Base-by-base conservation (phyloP, 2,113 vertebrate species). In the Pelecanus crispus region DNA sequence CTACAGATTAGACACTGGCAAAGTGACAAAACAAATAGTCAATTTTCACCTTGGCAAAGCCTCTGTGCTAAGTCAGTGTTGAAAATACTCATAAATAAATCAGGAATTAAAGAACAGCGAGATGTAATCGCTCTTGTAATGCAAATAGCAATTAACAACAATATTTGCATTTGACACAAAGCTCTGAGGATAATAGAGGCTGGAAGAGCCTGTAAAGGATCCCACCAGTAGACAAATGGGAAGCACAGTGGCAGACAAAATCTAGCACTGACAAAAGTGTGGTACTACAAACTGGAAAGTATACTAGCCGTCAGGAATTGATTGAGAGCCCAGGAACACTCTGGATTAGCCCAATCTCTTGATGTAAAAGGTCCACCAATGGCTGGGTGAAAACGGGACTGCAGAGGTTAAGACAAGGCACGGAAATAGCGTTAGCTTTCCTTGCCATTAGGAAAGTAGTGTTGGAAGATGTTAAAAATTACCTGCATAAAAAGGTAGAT, bases 11-110 rank as follows among this genome's bases (percentile, higher is more conserved):
- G 86, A 88, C 81, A 25, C 42, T 84, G 72, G 34, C 49, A 87
- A 81, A 84, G 24, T 49, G 81, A 75, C 72, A 95, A 92, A 96
- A 88, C 31, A 91, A 88, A 93, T n/a, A 90, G 50, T 53, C 61
- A 80, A 7, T 94, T 88, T 88, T 92, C 91, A 94, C 73, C 83
- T 92, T 91, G 80, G 86, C 91, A 94, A 95, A 94, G 61, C 44
- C 15, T 75, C 72, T 78, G 4, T 56, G 34, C 38, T 92, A 95
- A 92, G 73, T 59, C 52, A 68, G 31, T 45, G 31, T 68, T 82
- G 88, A 70, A 92, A 95, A 89, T 92, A 94, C 75, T 94, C 45
- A 92, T 93, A 95, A 94, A 95, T 94, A 96, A 92, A 95, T 90
- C 77, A 85, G 56, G 66, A 95, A 95, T 91, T 95, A 95, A 87